Percentiles rank a stretch among this genome's conserved stretches.
These are phyloP conservation scores for Troides oblongomaculatus DNA, from an alignment of 2,888 invertebrate genomes.

Conservation along the genomic window DNA sequence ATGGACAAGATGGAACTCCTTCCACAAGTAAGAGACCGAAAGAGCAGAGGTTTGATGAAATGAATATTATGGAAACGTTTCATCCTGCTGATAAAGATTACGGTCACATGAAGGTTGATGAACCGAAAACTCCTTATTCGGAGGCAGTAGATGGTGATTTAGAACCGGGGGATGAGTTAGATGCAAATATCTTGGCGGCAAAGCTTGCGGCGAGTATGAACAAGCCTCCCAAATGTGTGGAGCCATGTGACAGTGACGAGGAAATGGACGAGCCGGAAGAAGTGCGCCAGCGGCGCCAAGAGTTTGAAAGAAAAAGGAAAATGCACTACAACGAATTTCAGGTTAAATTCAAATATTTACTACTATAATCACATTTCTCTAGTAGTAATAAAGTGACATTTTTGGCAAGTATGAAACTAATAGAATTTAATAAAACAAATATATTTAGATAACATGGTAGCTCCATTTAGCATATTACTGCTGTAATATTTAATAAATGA, in stretches of 20 bases:
- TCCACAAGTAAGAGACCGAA: slow-evolving; percentile 74
- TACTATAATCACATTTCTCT: too few species aligned
- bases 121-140: slow-evolving; percentile 95
- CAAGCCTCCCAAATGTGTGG: slow-evolving; percentile 69
- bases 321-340: slow-evolving; percentile 98
- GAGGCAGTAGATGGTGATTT: slow-evolving; percentile 82
- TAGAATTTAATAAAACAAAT: too few species aligned
- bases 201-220: slow-evolving; percentile 82
- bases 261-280: slow-evolving; percentile 82
- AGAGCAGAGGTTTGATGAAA: slow-evolving; percentile 96
- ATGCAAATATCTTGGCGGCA: slow-evolving; percentile 87
- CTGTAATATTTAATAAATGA: too few species aligned
- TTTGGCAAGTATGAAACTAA: too few species aligned
- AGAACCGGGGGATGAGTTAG: slow-evolving; percentile 81
- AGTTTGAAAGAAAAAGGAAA: slow-evolving; percentile 96
- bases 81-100: slow-evolving; percentile 99
- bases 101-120: slow-evolving; percentile 98
- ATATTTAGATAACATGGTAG: too few species aligned
- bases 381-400: too few species aligned
- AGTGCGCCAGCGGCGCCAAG: slow-evolving; percentile 83
- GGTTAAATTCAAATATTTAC: slow-evolving; percentile 40
- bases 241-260: slow-evolving; percentile 79
- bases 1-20: slow-evolving; percentile 80
- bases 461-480: too few species aligned
- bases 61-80: slow-evolving; percentile 98